Conservation (phyloP, 2,113 vertebrate genomes). For the Heliornis fulica region DNA sequence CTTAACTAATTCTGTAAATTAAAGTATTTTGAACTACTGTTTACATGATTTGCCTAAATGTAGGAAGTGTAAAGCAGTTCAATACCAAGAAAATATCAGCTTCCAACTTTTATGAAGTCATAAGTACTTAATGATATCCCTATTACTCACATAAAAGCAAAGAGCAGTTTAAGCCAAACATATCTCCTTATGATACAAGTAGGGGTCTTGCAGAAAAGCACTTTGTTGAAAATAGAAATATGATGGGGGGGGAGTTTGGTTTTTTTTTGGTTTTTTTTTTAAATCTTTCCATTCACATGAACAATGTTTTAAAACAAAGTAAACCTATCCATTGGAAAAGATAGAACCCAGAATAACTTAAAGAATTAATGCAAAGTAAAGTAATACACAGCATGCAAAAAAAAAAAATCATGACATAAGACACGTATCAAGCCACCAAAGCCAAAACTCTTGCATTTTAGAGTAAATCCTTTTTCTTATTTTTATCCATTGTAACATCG, state of each 20-base stretch:
- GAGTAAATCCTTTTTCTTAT: not conserved
- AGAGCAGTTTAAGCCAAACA: not conserved
- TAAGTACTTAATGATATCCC: not conserved
- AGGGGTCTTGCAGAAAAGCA: not conserved
- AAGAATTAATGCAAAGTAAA: not conserved
- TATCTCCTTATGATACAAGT: not conserved
- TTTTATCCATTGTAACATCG: not conserved
- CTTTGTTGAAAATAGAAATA: not conserved
- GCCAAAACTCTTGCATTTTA: not conserved
- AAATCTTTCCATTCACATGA: not conserved
- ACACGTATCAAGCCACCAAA: not conserved
- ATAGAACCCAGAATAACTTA: not conserved
- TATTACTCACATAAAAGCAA: not conserved
- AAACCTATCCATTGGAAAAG: not conserved
- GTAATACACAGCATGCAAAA: not conserved
- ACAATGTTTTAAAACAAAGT: not conserved
- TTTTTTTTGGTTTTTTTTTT: no score
- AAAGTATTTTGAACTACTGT: not conserved
- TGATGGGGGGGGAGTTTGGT: no score
- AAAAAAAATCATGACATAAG: not conserved
- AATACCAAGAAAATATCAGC: not conserved
- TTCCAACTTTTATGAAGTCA: not conserved
- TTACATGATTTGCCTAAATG: not conserved
- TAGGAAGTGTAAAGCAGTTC: not conserved
- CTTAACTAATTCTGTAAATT: not conserved